phyloP scores from a whole-genome alignment of 2,797 vertebrate genomes.

The Oceanodroma leucorhoa region DNA sequence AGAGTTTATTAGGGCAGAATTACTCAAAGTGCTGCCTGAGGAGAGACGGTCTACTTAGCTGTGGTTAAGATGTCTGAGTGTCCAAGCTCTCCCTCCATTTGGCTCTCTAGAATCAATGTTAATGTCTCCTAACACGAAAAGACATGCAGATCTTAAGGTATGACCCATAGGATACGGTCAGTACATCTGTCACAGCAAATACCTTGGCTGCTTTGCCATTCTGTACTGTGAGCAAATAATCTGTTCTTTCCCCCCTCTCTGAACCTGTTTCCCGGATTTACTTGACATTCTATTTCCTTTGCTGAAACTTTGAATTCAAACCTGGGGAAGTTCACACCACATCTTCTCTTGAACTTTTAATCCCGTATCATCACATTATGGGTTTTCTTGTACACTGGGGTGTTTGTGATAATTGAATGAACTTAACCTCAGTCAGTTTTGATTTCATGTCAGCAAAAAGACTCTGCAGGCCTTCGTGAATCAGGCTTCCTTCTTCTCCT shows the following conservation, averaged over 20 bases:
- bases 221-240: background rate
- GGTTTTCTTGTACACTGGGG: background rate
- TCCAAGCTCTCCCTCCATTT: background rate
- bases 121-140: background rate
- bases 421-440: constrained; percentile 7
- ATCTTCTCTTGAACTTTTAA: background rate
- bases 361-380: background rate
- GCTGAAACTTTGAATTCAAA: background rate
- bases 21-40: background rate
- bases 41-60: background rate
- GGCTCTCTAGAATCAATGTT: background rate
- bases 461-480: background rate
- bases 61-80: background rate
- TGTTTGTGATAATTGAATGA: background rate
- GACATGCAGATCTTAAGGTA: background rate
- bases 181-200: background rate
- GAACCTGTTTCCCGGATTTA: background rate
- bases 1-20: background rate
- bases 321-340: background rate
- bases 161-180: background rate
- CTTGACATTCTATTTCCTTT: background rate
- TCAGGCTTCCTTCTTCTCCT: background rate
- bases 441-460: constrained; percentile 32
- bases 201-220: background rate
- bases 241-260: background rate